Evolutionary conservation across 2,797 vertebrate genomes (phyloP).

Genomic region (Crax fasciolata): DNA sequence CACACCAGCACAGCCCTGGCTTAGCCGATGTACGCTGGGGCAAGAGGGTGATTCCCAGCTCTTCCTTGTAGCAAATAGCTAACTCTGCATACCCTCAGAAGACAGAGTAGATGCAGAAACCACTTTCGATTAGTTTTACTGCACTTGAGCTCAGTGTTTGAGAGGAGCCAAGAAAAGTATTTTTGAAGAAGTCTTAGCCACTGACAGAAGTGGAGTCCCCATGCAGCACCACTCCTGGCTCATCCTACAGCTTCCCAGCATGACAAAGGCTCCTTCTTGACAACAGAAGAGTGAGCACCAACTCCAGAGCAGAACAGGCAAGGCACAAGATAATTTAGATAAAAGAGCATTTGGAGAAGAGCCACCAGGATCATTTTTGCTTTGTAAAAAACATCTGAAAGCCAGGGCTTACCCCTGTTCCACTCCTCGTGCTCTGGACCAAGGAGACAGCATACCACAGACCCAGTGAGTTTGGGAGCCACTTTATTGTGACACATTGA

Average conservation of each 20-base stretch:
- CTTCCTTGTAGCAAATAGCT: neutral
- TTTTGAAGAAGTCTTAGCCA: neutral
- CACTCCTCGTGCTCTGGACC: fast-evolving
- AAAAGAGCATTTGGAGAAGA: neutral
- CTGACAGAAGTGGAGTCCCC: neutral
- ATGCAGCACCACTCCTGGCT: neutral
- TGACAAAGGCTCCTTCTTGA: neutral
- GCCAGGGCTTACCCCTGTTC: neutral
- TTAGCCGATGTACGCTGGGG: neutral
- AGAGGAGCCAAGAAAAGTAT: neutral
- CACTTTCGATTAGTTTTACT: neutral
- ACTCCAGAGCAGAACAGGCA: neutral
- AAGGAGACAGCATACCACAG: neutral
- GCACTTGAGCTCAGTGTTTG: neutral
- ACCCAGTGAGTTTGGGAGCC: neutral
- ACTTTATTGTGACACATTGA: neutral
- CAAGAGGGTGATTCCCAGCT: neutral
- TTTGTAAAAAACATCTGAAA: neutral
- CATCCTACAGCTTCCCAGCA: neutral
- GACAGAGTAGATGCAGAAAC: neutral
- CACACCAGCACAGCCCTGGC: neutral
- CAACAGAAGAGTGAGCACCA: neutral
- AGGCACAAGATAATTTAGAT: neutral
- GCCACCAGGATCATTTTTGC: neutral
- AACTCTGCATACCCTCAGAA: neutral